phyloP scores from a whole-genome alignment of 2,113 vertebrate genomes.

The Petroica traversi region DNA sequence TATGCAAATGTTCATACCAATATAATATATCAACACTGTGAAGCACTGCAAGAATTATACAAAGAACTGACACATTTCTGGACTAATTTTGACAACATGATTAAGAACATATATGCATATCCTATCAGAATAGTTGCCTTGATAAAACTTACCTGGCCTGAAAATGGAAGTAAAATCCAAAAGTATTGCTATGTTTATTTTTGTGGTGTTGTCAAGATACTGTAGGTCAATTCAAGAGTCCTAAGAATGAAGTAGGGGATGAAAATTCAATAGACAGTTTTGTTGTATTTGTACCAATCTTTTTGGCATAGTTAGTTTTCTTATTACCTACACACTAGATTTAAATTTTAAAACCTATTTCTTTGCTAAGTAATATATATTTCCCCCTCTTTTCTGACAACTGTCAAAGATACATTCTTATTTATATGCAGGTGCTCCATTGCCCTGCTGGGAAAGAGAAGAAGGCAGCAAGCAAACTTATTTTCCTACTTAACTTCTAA shows the following conservation, averaged over 20 bases:
- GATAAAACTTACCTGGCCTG: neutral
- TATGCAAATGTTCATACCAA: neutral
- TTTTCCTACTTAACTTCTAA: neutral
- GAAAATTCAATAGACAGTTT: neutral
- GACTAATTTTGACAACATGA: neutral
- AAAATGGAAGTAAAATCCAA: neutral
- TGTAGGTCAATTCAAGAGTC: neutral
- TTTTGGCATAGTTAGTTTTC: neutral
- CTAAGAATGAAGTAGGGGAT: neutral
- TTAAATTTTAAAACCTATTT: neutral
- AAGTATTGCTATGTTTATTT: neutral
- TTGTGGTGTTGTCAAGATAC: accelerated
- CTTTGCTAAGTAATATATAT: neutral
- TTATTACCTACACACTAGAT: neutral
- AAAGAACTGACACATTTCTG: neutral
- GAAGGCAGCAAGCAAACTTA: neutral
- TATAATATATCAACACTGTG: neutral
- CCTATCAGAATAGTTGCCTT: neutral
- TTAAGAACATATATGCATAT: neutral
- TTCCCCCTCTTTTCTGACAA: neutral
- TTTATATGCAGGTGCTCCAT: neutral
- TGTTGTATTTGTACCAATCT: neutral
- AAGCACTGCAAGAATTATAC: neutral
- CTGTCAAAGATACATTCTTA: neutral
- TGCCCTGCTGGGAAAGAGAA: neutral